Base-by-base conservation (phyloP, 1,140 invertebrate genomes). In the Drosophila eugracilis region DNA sequence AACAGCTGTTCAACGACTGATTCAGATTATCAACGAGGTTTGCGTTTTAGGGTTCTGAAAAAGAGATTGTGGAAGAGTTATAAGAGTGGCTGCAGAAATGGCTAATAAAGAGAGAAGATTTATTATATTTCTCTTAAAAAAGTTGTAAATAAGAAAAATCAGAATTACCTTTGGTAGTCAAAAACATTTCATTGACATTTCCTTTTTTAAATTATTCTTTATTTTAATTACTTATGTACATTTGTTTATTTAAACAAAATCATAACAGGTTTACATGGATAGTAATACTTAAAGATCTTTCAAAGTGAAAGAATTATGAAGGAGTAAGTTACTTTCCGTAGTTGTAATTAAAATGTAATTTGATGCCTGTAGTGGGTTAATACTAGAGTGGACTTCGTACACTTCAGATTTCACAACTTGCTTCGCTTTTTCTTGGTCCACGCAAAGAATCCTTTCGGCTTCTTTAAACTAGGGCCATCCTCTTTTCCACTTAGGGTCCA, bases 401-500 rank as follows among this genome's bases (percentile, higher is more conserved):
- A 4, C 3, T 32, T 4, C 3, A 1, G 17, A 1, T 7, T 52
- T 74, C 12, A 74, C 15, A 75, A 32, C 53, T 67, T 78, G 28
- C 54, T 67, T 1, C 45, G 32, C 5, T 42, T 55, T 7, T 59
- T 72, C 3, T 36, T 59, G 22, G 39, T 52, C 21, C 48, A 39
- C 1, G 2, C 7, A 24, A 71, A 71, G 6, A 78, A 54, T 9
- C 45, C 5, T 42, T 34, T 28, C 17, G n/a, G 9, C 15, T 60
- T 17, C 9, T 17, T n/a, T 4, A 7, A 7, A 0, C 10, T 17
- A 15, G n/a, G 36, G 0, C 9, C 36, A 4, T 62, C 24, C 2
- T 63, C 65, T 26, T 52, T 59, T 0, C 19, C 57, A 4, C 19
- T 28, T 4, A 81, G n/a, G 1, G 74, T 48, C 81, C 74, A 81